Evolutionary conservation across 2,888 invertebrate species (phyloP), one percentile per base, ranked within the genome.

Genomic region (Nineta flava): DNA sequence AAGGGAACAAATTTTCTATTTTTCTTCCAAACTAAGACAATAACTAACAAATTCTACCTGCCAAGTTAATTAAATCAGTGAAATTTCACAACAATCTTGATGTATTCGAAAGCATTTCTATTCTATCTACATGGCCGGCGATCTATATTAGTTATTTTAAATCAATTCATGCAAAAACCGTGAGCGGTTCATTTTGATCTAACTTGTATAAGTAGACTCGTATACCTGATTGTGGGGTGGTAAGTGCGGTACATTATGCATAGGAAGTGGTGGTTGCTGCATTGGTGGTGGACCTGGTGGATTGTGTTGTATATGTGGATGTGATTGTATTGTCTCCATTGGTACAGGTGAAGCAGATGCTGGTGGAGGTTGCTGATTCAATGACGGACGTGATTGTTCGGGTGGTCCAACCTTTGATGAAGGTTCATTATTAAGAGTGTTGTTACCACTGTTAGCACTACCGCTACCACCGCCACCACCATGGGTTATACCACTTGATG

Each of bases 181-280:
- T n/a, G n/a, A n/a, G n/a, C n/a, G n/a, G n/a, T n/a, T n/a, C n/a
- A n/a, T n/a, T n/a, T n/a, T n/a, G n/a, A n/a, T n/a, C n/a, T n/a
- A n/a, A n/a, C n/a, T n/a, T n/a, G n/a, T n/a, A n/a, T n/a, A n/a
- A n/a, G n/a, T n/a, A 13, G 6, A 9, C 4, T 38, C 7, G 21
- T 47, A 16, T 16, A 17, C 47, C 7, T 47, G 47, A 16, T n/a
- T 13, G 9, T 32, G 47, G 6, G 47, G 47, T 47, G 47, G 47
- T 16, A 47, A 13, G 10, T 47, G 47, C 15, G 47, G 38, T 17
- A 35, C 32, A 21, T 12, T 16, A 47, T 34, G 35, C 21, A 44
- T 26, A 12, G 52, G 40, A n/a, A 21, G 42, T 32, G 44, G 31
- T 17, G 65, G 61, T 52, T 66, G 52, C 19, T 55, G 57, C 16